A percentile compares a stretch with the other conserved stretches of the same genome.
These are phyloP conservation scores for Andrena minutula DNA, from an alignment of 2,888 invertebrate species.

Conservation along the genomic window DNA sequence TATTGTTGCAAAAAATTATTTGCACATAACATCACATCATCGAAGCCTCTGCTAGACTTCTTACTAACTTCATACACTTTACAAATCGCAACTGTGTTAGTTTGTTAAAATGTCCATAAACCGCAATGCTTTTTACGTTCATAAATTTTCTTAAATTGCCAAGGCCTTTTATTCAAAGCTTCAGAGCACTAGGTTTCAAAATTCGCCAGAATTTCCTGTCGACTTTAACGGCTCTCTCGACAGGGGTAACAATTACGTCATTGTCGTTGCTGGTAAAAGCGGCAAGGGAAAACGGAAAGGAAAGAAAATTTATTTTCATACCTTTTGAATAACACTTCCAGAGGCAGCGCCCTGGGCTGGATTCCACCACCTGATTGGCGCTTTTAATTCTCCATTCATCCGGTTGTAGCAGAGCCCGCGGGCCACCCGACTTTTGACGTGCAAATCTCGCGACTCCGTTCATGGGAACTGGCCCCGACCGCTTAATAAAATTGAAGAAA, in stretches of 20 bases:
- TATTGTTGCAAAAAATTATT: no score
- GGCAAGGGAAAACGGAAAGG: slow-evolving; percentile 31
- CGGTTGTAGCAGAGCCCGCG: slow-evolving; percentile 52
- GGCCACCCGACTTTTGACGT: slow-evolving; percentile 64
- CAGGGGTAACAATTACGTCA: slow-evolving; percentile 36
- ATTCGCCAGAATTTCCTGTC: slow-evolving; percentile 30
- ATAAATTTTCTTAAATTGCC: slow-evolving; percentile 24
- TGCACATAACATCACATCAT: no score
- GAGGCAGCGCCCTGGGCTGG: slow-evolving; percentile 60
- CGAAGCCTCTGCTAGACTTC: no score
- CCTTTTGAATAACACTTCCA: slow-evolving; percentile 68
- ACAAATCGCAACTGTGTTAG: neutral
- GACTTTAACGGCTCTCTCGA: slow-evolving; percentile 14
- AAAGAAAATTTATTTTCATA: slow-evolving; percentile 65
- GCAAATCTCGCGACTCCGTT: slow-evolving; percentile 61
- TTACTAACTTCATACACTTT: neutral
- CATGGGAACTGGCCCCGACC: slow-evolving; percentile 50
- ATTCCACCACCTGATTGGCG: slow-evolving; percentile 72
- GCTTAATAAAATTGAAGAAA: slow-evolving; percentile 61
- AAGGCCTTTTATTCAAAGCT: slow-evolving; percentile 1
- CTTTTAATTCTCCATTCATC: slow-evolving; percentile 75
- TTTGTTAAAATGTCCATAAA: neutral
- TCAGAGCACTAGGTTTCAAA: slow-evolving; percentile 2
- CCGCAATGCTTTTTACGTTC: neutral
- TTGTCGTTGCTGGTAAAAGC: slow-evolving; percentile 41